phyloP scores from a whole-genome alignment of 2,888 invertebrate species.

The Torymus texanus region DNA sequence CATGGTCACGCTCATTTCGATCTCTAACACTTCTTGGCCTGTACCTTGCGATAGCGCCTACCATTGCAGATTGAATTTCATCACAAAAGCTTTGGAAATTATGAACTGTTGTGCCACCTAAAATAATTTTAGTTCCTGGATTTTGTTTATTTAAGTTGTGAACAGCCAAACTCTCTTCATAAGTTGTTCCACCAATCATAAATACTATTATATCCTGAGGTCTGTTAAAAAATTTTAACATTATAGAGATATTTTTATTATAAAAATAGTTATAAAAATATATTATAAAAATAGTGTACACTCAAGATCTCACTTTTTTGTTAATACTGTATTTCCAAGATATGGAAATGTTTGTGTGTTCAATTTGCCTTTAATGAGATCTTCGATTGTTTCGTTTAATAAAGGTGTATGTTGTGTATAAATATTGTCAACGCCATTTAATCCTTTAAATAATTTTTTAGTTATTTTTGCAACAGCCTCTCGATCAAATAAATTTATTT shows the following conservation, averaged over 20 bases:
- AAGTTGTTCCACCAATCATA: constrained; percentile 96
- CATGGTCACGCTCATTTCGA: constrained; percentile 47
- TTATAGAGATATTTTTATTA: too few relatives aligned
- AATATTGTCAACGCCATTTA: constrained; percentile 98
- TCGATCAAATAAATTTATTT: constrained; percentile 89
- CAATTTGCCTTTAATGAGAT: constrained; percentile 92
- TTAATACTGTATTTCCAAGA: constrained; percentile 78
- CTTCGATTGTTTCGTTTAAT: constrained; percentile 91
- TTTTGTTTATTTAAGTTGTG: constrained; percentile 87
- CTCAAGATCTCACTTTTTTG: constrained; percentile 76
- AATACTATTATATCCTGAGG: constrained; percentile 97
- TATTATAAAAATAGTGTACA: constrained; percentile 29
- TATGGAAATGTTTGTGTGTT: constrained; percentile 91
- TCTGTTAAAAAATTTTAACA: constrained; percentile 72
- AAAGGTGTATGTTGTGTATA: constrained; percentile 99
- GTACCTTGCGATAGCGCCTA: constrained; percentile 74
- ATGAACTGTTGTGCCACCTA: constrained; percentile 95
- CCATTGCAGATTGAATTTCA: constrained; percentile 77
- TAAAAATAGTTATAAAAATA: constrained; percentile 18
- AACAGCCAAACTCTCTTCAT: constrained; percentile 93
- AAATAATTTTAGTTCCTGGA: constrained; percentile 84
- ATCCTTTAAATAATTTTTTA: constrained; percentile 90
- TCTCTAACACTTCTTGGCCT: constrained; percentile 73
- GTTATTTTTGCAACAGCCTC: constrained; percentile 93
- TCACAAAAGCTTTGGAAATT: constrained; percentile 89